phyloP scores from a whole-genome alignment of 2,113 vertebrate genomes.

The Limanda limanda region DNA sequence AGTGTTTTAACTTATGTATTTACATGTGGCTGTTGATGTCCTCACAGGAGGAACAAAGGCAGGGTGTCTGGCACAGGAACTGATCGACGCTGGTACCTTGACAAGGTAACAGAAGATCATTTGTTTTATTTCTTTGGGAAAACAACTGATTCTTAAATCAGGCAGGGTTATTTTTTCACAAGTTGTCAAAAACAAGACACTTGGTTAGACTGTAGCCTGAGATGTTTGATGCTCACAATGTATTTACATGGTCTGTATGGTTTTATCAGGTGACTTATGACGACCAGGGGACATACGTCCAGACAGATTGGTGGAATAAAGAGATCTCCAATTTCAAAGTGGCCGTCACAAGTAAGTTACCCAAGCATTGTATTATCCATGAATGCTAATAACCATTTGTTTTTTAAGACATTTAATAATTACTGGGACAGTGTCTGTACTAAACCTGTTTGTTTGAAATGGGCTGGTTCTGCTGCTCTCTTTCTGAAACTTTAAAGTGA shows the following conservation, averaged over 20 bases:
- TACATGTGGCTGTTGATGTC: neutral
- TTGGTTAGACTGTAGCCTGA: neutral
- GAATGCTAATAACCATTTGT: neutral
- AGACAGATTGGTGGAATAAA: conserved; percentile 52
- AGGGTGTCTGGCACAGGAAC: conserved; percentile 30
- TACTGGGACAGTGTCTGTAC: too few species aligned
- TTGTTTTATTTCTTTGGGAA: neutral
- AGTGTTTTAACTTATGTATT: neutral
- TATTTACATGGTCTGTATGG: conserved; percentile 2
- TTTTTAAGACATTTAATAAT: too few species aligned
- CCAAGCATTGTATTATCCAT: neutral
- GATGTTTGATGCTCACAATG: neutral
- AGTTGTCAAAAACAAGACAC: neutral
- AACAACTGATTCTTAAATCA: too few species aligned
- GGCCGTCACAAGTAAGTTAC: conserved; percentile 60
- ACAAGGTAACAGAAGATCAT: conserved; percentile 35
- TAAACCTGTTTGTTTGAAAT: too few species aligned
- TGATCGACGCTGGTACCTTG: conserved; percentile 60
- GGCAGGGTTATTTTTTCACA: neutral
- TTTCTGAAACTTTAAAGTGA: too few species aligned
- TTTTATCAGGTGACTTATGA: conserved; percentile 62
- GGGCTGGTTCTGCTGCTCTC: too few species aligned
- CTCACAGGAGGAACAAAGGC: conserved; percentile 4
- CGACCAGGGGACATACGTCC: conserved; percentile 70
- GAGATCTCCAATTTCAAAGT: conserved; percentile 56